Percentiles rank a stretch among this genome's conserved stretches.
These are phyloP conservation scores for Cervus canadensis DNA, from an alignment of 2,113 vertebrate species.

Conservation along the genomic window DNA sequence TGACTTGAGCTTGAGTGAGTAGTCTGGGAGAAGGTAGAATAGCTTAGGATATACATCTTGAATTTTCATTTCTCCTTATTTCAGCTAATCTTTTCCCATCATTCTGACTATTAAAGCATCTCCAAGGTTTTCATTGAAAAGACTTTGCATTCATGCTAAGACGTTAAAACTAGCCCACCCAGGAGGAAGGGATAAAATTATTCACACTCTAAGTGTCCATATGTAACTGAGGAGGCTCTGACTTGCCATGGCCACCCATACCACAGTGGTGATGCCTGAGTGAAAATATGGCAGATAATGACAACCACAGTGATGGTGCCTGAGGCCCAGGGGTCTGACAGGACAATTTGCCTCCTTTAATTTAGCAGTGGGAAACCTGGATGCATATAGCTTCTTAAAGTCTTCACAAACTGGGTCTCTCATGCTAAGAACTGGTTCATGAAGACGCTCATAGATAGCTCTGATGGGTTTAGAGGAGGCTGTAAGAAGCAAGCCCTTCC, in stretches of 20 bases:
- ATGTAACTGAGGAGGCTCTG: not conserved
- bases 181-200: not conserved
- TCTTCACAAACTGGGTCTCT: not conserved
- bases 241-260: not conserved
- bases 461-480: not conserved
- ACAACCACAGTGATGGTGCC: not conserved
- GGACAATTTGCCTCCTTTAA: not conserved
- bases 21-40: not conserved
- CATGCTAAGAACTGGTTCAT: not conserved
- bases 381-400: not conserved
- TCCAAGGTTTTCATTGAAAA: not conserved
- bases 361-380: not conserved
- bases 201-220: not conserved
- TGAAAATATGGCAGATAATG: not conserved
- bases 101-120: not conserved
- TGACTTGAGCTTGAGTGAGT: not conserved
- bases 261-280: not conserved
- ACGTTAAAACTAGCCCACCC: not conserved
- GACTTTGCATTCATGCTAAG: not conserved
- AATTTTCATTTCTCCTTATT: not conserved
- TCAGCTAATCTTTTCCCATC: not conserved
- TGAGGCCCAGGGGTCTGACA: not conserved
- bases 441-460: not conserved
- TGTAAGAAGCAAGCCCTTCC: not conserved
- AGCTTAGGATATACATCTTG: not conserved